Evolutionary conservation across 2,113 vertebrate genomes (phyloP).

Genomic region (Pithys albifrons): DNA sequence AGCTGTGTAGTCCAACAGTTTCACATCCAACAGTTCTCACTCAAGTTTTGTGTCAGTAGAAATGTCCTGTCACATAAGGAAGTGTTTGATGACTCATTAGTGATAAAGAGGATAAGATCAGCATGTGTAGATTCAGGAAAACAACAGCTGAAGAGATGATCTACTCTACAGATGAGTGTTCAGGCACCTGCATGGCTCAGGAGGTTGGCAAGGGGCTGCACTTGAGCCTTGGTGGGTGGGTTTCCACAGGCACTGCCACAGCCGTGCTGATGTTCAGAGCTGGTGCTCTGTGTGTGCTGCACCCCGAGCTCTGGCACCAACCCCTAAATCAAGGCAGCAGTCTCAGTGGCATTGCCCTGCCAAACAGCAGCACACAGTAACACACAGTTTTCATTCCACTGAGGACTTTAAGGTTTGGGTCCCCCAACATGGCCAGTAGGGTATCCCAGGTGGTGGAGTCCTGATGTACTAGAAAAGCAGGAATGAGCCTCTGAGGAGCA

Average conservation of each 20-base stretch:
- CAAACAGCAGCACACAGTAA: background rate
- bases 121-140: accelerated
- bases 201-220: background rate
- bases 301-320: background rate
- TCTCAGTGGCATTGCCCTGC: accelerated
- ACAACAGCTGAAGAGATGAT: background rate
- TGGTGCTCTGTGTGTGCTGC: accelerated
- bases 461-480: background rate
- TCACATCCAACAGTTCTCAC: background rate
- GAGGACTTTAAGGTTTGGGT: background rate
- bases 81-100: background rate
- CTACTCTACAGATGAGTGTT: background rate
- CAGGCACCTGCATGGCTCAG: background rate
- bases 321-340: background rate
- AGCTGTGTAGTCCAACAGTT: background rate
- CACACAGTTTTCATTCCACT: background rate
- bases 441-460: background rate
- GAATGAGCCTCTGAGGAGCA: background rate
- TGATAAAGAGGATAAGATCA: background rate
- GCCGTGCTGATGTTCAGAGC: background rate
- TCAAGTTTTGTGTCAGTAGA: background rate
- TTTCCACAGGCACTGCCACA: background rate
- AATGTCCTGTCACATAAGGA: background rate
- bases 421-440: background rate
- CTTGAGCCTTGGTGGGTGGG: accelerated